Evolutionary conservation across 1,140 invertebrate genomes (phyloP), one percentile per base, ranked within the genome.

Genomic region (Alviniconcha marisindica): DNA sequence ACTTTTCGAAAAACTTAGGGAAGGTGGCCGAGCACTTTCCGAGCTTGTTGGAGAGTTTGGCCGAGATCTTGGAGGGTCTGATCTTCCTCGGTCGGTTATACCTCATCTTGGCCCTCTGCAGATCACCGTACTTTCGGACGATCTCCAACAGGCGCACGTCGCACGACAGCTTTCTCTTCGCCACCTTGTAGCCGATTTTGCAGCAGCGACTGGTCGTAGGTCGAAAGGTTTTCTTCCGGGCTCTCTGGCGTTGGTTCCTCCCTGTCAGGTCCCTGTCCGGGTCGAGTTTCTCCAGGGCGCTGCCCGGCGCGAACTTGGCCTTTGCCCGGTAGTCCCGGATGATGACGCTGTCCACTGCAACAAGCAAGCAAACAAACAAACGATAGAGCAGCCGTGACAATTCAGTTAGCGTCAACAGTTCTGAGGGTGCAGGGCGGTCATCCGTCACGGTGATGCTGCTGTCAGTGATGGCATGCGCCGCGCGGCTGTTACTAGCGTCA

Each of bases 1-100:
- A 83, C 76, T 83, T 83, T 73, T 73, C 54, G 44, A 83, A 83
- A 63, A 78, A 78, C 51, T 79, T 78, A 10, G 76, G 76, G 44
- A 31, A 83, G 2, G 56, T 31, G 18, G 31, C 21, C 28, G 82
- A 48, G 38, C 82, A 83, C 63, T 79, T 79, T 42, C 73, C 77
- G 24, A 83, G 77, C 76, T 83, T 78, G 40, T 4, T 18, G 33
- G 66, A 83, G 21, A 83, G 77, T 42, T 71, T 83, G 18, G 82
- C 73, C 12, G 76, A 78, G 15, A 54, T 78, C 33, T 78, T 71
- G 38, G 63, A 44, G 3, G 38, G 63, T 31, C 63, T 33, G 14
- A 69, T 28, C 3, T 77, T 66, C 28, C 73, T 28, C 3, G 82
- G 38, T 31, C 56, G 66, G 31, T 77, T 73, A 38, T 78, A 56